Evolutionary conservation across 1,140 invertebrate species (phyloP), one percentile per base, ranked within the genome.

Genomic region (Wiebesia pumilae): DNA sequence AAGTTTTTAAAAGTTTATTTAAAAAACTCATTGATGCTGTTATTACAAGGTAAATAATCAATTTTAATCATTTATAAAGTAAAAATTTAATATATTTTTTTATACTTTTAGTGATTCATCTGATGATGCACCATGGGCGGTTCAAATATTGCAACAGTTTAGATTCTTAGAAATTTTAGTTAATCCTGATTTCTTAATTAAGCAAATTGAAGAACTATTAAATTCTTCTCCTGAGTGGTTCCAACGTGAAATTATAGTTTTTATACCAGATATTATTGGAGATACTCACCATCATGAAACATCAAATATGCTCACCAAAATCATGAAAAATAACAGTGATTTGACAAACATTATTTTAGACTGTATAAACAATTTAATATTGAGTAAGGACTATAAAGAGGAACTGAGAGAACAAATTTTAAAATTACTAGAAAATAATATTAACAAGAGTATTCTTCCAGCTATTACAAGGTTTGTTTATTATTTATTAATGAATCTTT

Each of bases 221-320:
- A 91, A 91, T 87, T 88, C 91, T 30, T 90, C 90, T 86, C 93
- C 93, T 43, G 67, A 86, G 10, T 94, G 93, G 93, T 94, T 94
- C 85, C 91, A 93, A 82, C 86, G 87, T 30, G 92, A 93, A 89
- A 84, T 94, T 0, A 92, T 94, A 58, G 73, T 90, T 10, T 90
- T 90, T 51, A 77, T 94, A 38, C 92, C 93, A 14, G 93, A 94
- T 78, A 93, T 94, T 47, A 79, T 93, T 0, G 90, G 87, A 21
- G 93, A 94, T 81, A 87, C 88, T 40, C 92, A 93, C 33, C 93
- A 94, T 86, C 90, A 92, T 84, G 71, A 62, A 9, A 89, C 93
- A 19, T 90, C 91, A 62, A 90, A 93, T 87, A 90, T 92, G 83
- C 87, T 94, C 0, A 88, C 87, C 58, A 93, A 91, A 88, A 81